Conservation (phyloP, 2,888 invertebrate genomes). For the Punctoribates punctum region DNA sequence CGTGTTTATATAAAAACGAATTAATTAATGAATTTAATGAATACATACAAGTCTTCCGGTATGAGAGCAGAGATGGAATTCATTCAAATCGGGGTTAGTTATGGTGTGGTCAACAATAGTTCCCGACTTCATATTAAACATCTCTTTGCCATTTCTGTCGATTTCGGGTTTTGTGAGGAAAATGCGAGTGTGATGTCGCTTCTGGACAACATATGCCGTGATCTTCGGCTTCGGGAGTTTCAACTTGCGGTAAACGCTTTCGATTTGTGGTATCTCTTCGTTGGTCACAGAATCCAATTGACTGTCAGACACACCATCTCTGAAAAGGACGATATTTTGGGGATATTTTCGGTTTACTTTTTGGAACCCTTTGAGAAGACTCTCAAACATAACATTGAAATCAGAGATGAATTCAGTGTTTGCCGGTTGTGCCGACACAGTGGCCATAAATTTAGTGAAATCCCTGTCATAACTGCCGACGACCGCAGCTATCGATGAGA, state of each 20-base stretch:
- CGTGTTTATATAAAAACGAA: too few relatives aligned
- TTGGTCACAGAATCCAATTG: constrained; percentile 65
- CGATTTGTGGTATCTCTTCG: constrained; percentile 57
- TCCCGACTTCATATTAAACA: constrained; percentile 61
- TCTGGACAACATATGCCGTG: constrained; percentile 89
- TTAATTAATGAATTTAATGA: too few relatives aligned
- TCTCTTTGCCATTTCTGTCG: constrained; percentile 57
- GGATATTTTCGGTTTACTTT: constrained; percentile 57
- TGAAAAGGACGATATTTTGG: constrained; percentile 64
- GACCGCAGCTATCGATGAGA: constrained; percentile 64
- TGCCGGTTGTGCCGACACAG: constrained; percentile 68
- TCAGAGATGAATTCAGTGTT: constrained; percentile 71
- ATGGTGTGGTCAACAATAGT: constrained; percentile 81
- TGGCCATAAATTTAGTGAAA: constrained; percentile 41
- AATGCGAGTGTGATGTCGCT: constrained; percentile 84
- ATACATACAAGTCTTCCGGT: constrained; percentile 56
- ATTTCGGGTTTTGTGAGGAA: constrained; percentile 42
- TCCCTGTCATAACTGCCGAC: constrained; percentile 68
- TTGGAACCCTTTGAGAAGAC: constrained; percentile 64
- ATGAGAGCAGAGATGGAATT: constrained; percentile 77
- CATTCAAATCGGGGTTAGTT: constrained; percentile 77
- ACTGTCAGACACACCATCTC: constrained; percentile 84
- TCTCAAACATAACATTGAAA: constrained; percentile 64
- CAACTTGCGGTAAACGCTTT: constrained; percentile 68
- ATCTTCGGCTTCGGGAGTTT: constrained; percentile 71